Evolutionary conservation across 2,113 vertebrate species (phyloP), one percentile per base, ranked within the genome.

Genomic region (Chaetodon auriga): DNA sequence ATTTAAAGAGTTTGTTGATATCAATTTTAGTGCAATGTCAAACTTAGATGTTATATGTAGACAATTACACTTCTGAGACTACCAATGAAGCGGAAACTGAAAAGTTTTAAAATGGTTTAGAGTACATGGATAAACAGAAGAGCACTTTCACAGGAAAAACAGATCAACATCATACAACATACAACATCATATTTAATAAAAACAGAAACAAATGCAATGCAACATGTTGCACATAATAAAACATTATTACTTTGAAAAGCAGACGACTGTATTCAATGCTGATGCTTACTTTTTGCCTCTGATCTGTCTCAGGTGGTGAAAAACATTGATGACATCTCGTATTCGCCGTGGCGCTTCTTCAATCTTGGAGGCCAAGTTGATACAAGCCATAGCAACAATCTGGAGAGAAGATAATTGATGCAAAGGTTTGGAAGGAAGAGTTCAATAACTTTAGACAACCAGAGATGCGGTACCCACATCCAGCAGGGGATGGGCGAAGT

Each of bases 371-470:
- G 98, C 98, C 86, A 99, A 94, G 95, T 99, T 98, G 91, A 99
- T 96, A 90, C 98, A 99, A 82, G 98, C 97, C 98, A 99, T 99
- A 1, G 98, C 97, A 90, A 99, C 98, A 95, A 99, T 99, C 98
- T 99, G 95, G 43, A 94, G 38, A 73, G 10, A 86, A 55, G 38
- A 64, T 12, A 49, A 57, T 48, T 55, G 81, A 49, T 51, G 70
- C 45, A 62, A 36, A 80, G 13, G 61, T 41, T 72, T 73, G 79
- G 82, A 75, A 89, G 69, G 21, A 73, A 74, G 46, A 25, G 48
- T 63, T 86, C 16, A 48, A 68, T 12, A 55, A 57, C 23, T 18
- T 57, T 2, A n/a, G 19, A 15, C 12, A 71, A 64, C 16, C 19
- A 30, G 25, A 61, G 61, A 43, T 18, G 7, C 7, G 9, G 10